These are phyloP conservation scores for Steinernema feltiae DNA, from an alignment of 1,140 invertebrate genomes.

Conservation along the genomic window DNA sequence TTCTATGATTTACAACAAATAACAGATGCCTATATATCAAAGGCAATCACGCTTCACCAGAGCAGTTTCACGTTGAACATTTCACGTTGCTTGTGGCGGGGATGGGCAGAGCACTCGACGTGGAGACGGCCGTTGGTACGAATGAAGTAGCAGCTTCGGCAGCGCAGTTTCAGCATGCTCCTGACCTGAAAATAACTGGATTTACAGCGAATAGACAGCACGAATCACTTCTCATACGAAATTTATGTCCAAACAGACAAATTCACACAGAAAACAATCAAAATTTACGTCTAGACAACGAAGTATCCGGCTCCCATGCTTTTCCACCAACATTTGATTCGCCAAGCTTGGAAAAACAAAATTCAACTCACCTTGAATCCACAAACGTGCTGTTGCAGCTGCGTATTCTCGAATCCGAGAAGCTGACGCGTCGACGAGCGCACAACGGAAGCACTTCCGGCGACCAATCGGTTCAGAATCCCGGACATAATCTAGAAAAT, in stretches of 20 bases:
- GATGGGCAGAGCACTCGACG: slow-evolving; percentile 32
- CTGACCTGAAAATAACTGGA: slow-evolving; percentile 31
- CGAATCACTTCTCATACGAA: too few species aligned
- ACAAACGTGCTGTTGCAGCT: not conserved
- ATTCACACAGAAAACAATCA: too few species aligned
- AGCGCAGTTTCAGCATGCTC: slow-evolving; percentile 31
- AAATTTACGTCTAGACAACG: too few species aligned
- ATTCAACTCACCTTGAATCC: slow-evolving; percentile 31
- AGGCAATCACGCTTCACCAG: slow-evolving; percentile 22
- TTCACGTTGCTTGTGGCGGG: slow-evolving; percentile 35
- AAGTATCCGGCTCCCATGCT: too few species aligned
- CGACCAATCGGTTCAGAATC: not conserved
- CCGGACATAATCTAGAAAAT: not conserved
- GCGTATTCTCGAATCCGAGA: not conserved
- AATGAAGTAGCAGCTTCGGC: slow-evolving; percentile 32
- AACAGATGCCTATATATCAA: slow-evolving; percentile 1
- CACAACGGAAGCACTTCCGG: not conserved
- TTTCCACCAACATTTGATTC: too few species aligned
- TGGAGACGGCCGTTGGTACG: slow-evolving; percentile 35
- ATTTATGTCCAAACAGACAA: too few species aligned
- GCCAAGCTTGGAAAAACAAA: not conserved
- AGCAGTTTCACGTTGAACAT: slow-evolving; percentile 33
- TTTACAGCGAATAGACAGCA: not conserved
- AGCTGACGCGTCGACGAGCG: not conserved
- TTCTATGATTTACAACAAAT: slow-evolving; percentile 5